A percentile compares a stretch with the other conserved stretches of the same genome.
Conservation (phyloP, 2,797 vertebrate species). For the Huso huso region DNA sequence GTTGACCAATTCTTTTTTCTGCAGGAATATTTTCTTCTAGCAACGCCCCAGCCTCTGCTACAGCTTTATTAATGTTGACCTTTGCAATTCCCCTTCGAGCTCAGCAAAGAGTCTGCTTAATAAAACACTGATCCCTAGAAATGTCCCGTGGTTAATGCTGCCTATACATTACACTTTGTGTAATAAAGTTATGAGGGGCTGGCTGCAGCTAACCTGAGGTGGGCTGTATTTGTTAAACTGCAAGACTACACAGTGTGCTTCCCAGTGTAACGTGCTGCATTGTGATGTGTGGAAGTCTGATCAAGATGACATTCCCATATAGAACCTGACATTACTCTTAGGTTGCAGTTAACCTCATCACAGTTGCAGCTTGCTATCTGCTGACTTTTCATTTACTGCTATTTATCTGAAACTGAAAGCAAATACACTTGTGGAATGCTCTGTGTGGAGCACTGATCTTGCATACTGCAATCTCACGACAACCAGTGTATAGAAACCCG, state of each 20-base stretch:
- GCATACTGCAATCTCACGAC: no score
- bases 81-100: neutral
- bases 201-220: neutral
- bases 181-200: neutral
- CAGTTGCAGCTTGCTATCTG: slow-evolving; percentile 24
- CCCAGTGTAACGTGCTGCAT: neutral
- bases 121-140: rapidly evolving
- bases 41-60: neutral
- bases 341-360: neutral
- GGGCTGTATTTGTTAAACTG: neutral
- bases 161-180: slow-evolving; percentile 9
- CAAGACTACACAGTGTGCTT: neutral
- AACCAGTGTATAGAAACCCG: no score
- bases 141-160: slow-evolving; percentile 6
- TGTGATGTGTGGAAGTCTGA: neutral
- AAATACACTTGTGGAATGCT: no score
- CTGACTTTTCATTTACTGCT: slow-evolving; percentile 39
- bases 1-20: no score
- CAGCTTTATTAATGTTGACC: slow-evolving; percentile 18
- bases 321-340: neutral
- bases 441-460: no score
- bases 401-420: no score
- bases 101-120: slow-evolving; percentile 3
- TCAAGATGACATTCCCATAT: neutral
- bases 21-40: neutral